Evolutionary conservation across 2,888 invertebrate species (phyloP).

Genomic region (Uropetala carovei): DNA sequence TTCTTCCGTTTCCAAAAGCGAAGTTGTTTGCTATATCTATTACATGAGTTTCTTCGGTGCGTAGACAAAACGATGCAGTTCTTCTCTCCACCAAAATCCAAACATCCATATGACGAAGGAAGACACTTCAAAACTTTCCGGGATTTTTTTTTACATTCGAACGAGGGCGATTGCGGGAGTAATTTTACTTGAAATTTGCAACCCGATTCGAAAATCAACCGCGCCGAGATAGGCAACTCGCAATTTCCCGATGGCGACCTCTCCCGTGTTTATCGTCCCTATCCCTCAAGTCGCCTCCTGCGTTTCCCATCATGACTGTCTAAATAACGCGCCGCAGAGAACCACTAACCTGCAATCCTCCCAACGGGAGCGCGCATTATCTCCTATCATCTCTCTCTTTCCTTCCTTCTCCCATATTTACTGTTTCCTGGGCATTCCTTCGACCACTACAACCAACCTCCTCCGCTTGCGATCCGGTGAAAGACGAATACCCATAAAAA

Average conservation of each 20-base stretch:
- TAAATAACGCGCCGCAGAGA: not conserved
- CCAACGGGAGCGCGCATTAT: conserved; percentile 32
- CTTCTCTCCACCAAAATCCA: no score
- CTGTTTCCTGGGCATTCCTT: not conserved
- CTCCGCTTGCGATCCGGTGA: not conserved
- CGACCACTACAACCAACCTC: not conserved
- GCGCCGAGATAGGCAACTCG: not conserved
- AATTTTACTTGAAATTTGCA: no score
- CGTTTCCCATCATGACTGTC: not conserved
- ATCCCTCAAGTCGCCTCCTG: not conserved
- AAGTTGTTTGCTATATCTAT: no score
- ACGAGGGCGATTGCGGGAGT: no score
- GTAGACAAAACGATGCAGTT: no score
- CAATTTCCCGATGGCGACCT: not conserved
- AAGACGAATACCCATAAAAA: not conserved
- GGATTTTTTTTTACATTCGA: no score
- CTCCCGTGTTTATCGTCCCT: not conserved
- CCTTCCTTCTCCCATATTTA: not conserved
- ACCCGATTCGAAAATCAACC: no score
- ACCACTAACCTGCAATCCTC: conserved; percentile 10
- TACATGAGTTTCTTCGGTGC: no score
- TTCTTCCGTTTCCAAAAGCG: not conserved
- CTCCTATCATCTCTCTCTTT: not conserved
- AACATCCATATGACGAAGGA: no score
- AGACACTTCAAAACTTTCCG: no score